Conservation (phyloP, 2,888 invertebrate species). For the Acleris holmiana region DNA sequence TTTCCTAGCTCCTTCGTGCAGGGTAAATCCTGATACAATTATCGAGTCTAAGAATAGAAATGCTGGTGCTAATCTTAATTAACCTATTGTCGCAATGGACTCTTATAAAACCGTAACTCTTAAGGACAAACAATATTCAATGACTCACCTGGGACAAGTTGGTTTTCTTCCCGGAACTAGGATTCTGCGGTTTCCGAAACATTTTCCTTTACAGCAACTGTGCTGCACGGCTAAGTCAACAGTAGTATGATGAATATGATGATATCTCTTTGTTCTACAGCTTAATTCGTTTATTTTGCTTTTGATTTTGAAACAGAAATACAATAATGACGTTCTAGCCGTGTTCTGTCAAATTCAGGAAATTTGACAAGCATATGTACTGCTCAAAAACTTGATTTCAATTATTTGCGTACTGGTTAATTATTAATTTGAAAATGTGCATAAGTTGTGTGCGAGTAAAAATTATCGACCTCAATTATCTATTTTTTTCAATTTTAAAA, state of each 20-base stretch:
- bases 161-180: slow-evolving; percentile 63
- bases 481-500: no score
- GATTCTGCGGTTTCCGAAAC: slow-evolving; percentile 56
- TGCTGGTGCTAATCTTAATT: slow-evolving; percentile 9
- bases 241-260: not conserved
- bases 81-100: slow-evolving; percentile 21
- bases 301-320: slow-evolving; percentile 30
- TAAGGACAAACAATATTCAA: slow-evolving; percentile 57
- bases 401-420: not conserved
- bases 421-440: not conserved
- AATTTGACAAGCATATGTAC: slow-evolving; percentile 3
- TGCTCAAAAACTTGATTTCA: slow-evolving; percentile 4
- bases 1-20: not conserved
- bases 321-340: slow-evolving; percentile 28
- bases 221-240: slow-evolving; percentile 1
- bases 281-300: slow-evolving; percentile 28
- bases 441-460: not conserved
- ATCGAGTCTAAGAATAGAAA: slow-evolving; percentile 23
- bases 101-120: slow-evolving; percentile 25
- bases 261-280: slow-evolving; percentile 25
- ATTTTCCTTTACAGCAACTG: slow-evolving; percentile 48
- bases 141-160: slow-evolving; percentile 83
- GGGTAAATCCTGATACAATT: not conserved
- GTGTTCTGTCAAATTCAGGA: slow-evolving; percentile 12
- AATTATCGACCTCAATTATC: no score